Percentiles rank a stretch among this genome's conserved stretches.
These are phyloP conservation scores for Epizoanthus ramosus DNA, from an alignment of 92 coral and sea anemone genomes.

Conservation along the genomic window DNA sequence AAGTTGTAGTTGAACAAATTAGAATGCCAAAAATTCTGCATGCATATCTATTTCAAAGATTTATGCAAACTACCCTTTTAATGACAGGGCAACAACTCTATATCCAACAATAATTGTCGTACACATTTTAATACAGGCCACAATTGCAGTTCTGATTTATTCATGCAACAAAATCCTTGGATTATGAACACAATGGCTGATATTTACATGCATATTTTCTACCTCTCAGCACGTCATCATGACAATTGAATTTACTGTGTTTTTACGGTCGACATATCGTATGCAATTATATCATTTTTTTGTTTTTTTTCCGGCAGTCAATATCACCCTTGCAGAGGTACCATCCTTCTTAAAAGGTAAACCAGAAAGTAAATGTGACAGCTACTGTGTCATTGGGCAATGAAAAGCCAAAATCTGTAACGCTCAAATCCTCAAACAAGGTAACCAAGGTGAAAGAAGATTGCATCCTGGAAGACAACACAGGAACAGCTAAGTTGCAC, in stretches of 20 bases:
- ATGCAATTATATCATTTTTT: not conserved
- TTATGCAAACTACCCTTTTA: constrained; percentile 13
- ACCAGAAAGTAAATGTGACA: constrained; percentile 67
- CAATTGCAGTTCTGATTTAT: constrained; percentile 17
- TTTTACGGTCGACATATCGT: no score
- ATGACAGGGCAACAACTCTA: constrained; percentile 10
- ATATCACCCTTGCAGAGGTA: constrained; percentile 56
- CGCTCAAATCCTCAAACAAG: constrained; percentile 50
- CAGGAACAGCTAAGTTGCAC: constrained; percentile 60
- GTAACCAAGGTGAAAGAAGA: constrained; percentile 63
- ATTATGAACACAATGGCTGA: constrained; percentile 20
- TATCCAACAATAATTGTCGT: constrained; percentile 1
- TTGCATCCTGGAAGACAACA: constrained; percentile 60
- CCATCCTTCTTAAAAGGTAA: constrained; percentile 50
- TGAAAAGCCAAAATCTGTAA: constrained; percentile 58
- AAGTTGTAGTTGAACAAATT: constrained; percentile 14
- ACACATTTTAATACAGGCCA: constrained; percentile 13
- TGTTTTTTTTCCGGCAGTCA: constrained; percentile 42
- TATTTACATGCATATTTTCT: constrained; percentile 17
- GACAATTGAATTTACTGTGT: not conserved
- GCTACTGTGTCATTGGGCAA: constrained; percentile 66
- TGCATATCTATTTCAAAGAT: constrained; percentile 11
- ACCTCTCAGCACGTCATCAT: not conserved
- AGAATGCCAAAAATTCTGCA: constrained; percentile 23
- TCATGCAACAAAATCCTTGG: constrained; percentile 17